Evolutionary conservation across 2,888 invertebrate species (phyloP).

Genomic region (Toxonevra muliebris): DNA sequence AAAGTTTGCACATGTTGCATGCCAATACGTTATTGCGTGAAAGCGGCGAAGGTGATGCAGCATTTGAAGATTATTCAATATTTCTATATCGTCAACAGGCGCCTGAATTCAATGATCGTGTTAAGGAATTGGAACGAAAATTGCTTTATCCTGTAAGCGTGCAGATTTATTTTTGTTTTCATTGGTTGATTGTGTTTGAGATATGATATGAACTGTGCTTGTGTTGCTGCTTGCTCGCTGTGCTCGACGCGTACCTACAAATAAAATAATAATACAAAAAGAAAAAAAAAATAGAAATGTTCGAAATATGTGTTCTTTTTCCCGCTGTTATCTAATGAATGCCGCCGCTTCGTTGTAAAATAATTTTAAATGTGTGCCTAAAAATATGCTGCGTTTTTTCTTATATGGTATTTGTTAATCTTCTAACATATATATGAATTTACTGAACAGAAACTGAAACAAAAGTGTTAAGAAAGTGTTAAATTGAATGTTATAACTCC

Average conservation of each 20-base stretch:
- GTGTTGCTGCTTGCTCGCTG: constrained; percentile 23
- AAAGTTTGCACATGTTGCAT: constrained; percentile 86
- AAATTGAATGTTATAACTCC: too few relatives aligned
- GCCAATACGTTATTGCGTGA: constrained; percentile 73
- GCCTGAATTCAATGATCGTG: constrained; percentile 84
- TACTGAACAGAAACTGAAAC: too few relatives aligned
- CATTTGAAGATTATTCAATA: constrained; percentile 85
- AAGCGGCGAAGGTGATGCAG: constrained; percentile 71
- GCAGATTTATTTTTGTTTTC: constrained; percentile 15
- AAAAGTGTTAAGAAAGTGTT: too few relatives aligned
- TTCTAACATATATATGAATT: too few relatives aligned
- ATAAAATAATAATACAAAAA: constrained; percentile 2
- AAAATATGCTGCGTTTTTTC: too few relatives aligned
- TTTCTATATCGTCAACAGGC: constrained; percentile 87
- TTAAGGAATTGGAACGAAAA: constrained; percentile 81
- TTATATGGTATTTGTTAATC: neutral
- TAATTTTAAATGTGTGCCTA: too few relatives aligned
- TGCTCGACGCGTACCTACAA: too few relatives aligned
- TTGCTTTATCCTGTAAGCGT: constrained; percentile 77
- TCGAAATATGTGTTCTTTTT: too few relatives aligned
- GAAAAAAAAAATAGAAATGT: too few relatives aligned
- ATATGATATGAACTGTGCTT: constrained; percentile 10
- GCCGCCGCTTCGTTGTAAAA: too few relatives aligned
- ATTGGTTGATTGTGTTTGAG: constrained; percentile 23
- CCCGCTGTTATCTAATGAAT: too few relatives aligned